Base-by-base conservation (phyloP, 2,797 vertebrate species). In the Cyprinodon diabolis region DNA sequence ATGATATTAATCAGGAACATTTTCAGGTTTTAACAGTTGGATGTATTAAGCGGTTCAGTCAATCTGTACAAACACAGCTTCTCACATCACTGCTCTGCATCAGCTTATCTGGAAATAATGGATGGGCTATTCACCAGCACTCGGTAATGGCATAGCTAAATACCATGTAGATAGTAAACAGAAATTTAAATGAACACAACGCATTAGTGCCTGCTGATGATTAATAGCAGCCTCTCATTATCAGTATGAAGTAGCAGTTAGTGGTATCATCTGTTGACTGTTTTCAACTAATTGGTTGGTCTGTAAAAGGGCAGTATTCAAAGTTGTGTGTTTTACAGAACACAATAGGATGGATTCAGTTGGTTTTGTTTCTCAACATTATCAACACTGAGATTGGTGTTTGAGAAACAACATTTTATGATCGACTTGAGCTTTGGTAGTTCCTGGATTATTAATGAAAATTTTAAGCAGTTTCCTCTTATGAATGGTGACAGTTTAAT, bases 251-350 rank as follows among this genome's bases (percentile, higher is more conserved):
- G n/a, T 43, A 66, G 43, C 19, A 58, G 37, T 23, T 40, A 57
- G 19, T 67, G 6, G 37, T 43, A 25, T 69, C 11, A 49, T 56
- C 6, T 84, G 48, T 4, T 63, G 51, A 48, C 49, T 30, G 13
- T 25, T 60, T 65, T 72, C 19, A 54, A 25, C 56, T 19, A 66
- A 30, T 35, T 40, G 11, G 62, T 76, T 49, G 25, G 48, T 68
- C 21, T 60, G 47, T 67, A 66, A 80, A 72, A 66, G 52, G 10
- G 45, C 37, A 55, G 30, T 13, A 40, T 10, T 35, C 10, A 54
- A 54, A 37, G 21, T 21, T 54, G 66, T 11, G 17, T 54, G 10
- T 68, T 52, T 37, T 4, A 65, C 19, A 45, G 52, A 23, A 30
- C 25, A 17, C 30, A 19, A 7, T 35, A 47, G 30, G 66, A 51